phyloP scores from a whole-genome alignment of 2,888 invertebrate genomes.

The Deroplatys truncata region DNA sequence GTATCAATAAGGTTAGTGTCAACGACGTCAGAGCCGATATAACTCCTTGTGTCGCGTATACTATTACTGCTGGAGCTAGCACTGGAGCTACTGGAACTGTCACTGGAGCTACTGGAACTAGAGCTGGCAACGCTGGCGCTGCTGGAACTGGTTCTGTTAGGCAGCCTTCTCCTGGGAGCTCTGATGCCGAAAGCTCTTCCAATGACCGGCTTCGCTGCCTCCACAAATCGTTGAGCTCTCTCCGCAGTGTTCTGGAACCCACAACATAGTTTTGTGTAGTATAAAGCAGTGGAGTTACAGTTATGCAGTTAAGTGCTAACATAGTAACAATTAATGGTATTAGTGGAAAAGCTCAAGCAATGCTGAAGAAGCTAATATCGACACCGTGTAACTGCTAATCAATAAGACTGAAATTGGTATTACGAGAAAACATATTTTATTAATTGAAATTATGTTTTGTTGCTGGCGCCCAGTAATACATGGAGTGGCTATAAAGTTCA shows the following conservation, averaged over 20 bases:
- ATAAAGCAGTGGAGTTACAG: slow-evolving; percentile 39
- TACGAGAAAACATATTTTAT: too few relatives aligned
- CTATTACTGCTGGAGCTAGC: background rate
- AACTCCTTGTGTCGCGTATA: background rate
- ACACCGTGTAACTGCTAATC: too few relatives aligned
- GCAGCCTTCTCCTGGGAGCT: background rate
- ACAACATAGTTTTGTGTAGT: background rate
- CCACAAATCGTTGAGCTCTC: slow-evolving; percentile 65
- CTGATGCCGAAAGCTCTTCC: slow-evolving; percentile 64
- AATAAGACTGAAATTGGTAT: too few relatives aligned
- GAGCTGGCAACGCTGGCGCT: background rate
- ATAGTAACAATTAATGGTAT: too few relatives aligned
- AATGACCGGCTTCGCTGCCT: slow-evolving; percentile 71
- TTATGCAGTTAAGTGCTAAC: too few relatives aligned
- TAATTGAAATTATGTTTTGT: too few relatives aligned
- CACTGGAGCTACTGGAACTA: background rate
- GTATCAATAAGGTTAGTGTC: background rate
- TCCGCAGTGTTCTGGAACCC: slow-evolving; percentile 66
- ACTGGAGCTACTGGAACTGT: background rate
- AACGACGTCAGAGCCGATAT: background rate
- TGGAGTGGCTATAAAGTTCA: too few relatives aligned
- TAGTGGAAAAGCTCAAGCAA: too few relatives aligned
- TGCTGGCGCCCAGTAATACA: too few relatives aligned
- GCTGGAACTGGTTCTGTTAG: background rate
- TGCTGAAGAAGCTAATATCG: too few relatives aligned